A percentile compares a stretch with the other conserved stretches of the same genome.
Evolutionary conservation across 2,113 vertebrate species (phyloP).

Genomic region (Zapornia atra): DNA sequence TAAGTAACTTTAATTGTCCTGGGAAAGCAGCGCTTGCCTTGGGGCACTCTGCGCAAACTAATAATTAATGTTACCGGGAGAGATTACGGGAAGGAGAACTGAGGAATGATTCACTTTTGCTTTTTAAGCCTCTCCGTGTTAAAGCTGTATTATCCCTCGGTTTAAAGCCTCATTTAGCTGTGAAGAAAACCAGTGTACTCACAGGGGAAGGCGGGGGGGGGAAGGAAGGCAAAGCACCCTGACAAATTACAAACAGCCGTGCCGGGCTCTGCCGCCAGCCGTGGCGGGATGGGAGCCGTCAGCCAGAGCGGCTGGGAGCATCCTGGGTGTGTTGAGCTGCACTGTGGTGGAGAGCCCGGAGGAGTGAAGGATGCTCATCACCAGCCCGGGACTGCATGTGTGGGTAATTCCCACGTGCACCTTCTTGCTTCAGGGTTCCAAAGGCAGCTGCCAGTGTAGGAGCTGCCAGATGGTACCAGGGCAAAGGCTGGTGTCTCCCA

Average conservation of each 20-base stretch:
- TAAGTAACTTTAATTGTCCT: constrained; percentile 98
- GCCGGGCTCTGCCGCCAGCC: not conserved
- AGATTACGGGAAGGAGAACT: constrained; percentile 84
- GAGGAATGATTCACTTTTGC: constrained; percentile 79
- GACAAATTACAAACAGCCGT: constrained; percentile 34
- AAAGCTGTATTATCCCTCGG: constrained; percentile 72
- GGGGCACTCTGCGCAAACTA: constrained; percentile 84
- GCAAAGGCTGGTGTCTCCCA: not conserved
- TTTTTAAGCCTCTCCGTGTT: constrained; percentile 72
- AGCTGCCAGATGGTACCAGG: not conserved
- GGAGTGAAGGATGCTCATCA: not conserved
- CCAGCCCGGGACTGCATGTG: not conserved
- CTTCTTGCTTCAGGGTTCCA: not conserved
- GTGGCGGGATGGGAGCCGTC: not conserved
- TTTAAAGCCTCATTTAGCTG: constrained; percentile 75
- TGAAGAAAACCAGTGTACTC: constrained; percentile 47
- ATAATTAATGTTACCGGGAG: constrained; percentile 91
- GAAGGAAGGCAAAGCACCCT: not conserved
- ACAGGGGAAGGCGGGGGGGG: not conserved
- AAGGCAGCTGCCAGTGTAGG: not conserved
- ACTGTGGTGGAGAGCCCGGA: fast-evolving
- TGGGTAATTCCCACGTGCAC: not conserved
- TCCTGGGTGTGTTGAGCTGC: not conserved
- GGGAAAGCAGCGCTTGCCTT: constrained; percentile 88
- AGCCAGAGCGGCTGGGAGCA: not conserved